Conservation (phyloP, 2,113 vertebrate genomes). For the Coptodon bakossiorum region DNA sequence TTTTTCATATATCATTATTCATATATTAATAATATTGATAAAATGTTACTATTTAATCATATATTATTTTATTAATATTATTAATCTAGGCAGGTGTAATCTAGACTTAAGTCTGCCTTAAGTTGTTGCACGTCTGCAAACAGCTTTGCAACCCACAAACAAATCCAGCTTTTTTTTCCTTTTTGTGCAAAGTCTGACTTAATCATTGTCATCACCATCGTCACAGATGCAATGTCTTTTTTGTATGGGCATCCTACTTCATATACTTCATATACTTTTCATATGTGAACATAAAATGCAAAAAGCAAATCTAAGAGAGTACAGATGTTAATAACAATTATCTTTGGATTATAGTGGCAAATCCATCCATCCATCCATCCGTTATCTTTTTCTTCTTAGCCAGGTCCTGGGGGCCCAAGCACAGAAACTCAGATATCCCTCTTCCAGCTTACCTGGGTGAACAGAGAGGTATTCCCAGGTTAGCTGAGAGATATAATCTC, state of each 20-base stretch:
- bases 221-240: no score
- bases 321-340: neutral
- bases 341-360: neutral
- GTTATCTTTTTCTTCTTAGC: neutral
- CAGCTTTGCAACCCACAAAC: neutral
- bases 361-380: neutral
- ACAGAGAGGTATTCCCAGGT: neutral
- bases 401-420: neutral
- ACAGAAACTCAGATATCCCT: neutral
- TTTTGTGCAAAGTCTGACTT: neutral
- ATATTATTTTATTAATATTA: neutral
- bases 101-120: neutral
- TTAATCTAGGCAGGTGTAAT: neutral
- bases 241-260: neutral
- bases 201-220: no score
- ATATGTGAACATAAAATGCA: neutral
- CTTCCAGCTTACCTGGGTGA: neutral
- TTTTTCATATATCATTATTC: neutral
- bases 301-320: neutral
- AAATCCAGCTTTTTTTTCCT: neutral
- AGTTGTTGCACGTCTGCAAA: neutral
- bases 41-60: neutral
- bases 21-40: neutral
- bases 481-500: neutral
- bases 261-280: neutral